phyloP scores from a whole-genome alignment of 2,113 vertebrate genomes.

The Poecilia latipinna region DNA sequence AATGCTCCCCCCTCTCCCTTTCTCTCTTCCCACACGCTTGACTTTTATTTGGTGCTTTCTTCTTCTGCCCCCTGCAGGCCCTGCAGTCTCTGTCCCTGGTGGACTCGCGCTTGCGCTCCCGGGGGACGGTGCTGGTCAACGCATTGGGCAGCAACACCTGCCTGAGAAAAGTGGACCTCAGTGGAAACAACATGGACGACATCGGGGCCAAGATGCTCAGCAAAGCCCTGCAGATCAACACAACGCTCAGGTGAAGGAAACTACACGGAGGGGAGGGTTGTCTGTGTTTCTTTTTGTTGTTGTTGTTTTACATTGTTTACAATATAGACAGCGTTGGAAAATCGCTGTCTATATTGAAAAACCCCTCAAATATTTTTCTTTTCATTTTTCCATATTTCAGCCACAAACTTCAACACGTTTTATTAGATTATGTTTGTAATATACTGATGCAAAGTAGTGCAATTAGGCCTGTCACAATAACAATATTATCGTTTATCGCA shows the following conservation, averaged over 20 bases:
- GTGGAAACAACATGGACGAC: constrained; percentile 89
- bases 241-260: constrained; percentile 68
- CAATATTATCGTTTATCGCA: too few species aligned
- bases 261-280: neutral
- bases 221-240: constrained; percentile 86
- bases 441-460: too few species aligned
- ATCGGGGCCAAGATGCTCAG: constrained; percentile 91
- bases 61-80: constrained; percentile 62
- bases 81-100: constrained; percentile 86
- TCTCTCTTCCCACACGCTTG: neutral
- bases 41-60: neutral
- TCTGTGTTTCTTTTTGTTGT: neutral
- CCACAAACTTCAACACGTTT: neutral
- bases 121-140: constrained; percentile 87
- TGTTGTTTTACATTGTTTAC: constrained; percentile 6
- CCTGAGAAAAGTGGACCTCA: constrained; percentile 87
- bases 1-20: neutral
- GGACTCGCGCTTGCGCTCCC: constrained; percentile 85
- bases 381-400: neutral
- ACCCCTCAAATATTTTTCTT: neutral
- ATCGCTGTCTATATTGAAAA: neutral
- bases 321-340: neutral
- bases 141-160: constrained; percentile 90
- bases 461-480: too few species aligned
- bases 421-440: too few species aligned